These are phyloP conservation scores for Syngnathus rostellatus DNA, from an alignment of 2,797 vertebrate genomes.

Conservation along the genomic window DNA sequence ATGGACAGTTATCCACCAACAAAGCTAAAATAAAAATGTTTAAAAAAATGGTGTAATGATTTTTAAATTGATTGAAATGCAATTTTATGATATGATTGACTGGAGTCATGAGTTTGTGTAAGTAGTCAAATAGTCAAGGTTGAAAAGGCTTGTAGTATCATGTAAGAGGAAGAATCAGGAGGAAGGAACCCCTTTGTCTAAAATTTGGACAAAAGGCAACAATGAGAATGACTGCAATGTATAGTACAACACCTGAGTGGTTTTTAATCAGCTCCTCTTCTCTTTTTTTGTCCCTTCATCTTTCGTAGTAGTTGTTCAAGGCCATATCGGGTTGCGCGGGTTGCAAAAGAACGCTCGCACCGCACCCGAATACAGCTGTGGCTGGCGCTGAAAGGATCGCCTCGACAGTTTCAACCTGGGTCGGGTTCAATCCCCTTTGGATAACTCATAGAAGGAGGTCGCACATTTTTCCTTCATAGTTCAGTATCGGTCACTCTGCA, in stretches of 20 bases:
- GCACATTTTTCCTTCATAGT: neutral
- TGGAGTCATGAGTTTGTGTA: no score
- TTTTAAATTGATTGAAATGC: no score
- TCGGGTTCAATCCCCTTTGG: conserved; percentile 12
- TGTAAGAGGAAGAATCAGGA: neutral
- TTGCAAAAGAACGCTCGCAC: conserved; percentile 3
- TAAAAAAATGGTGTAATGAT: no score
- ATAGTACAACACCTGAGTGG: neutral
- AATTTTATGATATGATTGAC: no score
- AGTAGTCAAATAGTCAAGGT: neutral
- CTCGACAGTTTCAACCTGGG: conserved; percentile 12
- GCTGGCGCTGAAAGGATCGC: conserved; percentile 19
- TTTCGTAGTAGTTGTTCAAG: neutral
- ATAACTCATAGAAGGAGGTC: neutral
- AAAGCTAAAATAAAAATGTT: no score
- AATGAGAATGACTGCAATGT: neutral
- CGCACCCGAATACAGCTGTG: conserved; percentile 33
- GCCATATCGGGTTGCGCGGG: conserved; percentile 14
- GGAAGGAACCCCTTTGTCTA: neutral
- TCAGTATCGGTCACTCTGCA: neutral
- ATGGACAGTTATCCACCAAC: no score
- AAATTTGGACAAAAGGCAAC: neutral
- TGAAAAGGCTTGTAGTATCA: neutral
- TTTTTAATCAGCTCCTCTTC: neutral
- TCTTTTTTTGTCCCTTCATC: neutral